phyloP scores from a whole-genome alignment of 2,113 vertebrate genomes.

The Colius striatus region DNA sequence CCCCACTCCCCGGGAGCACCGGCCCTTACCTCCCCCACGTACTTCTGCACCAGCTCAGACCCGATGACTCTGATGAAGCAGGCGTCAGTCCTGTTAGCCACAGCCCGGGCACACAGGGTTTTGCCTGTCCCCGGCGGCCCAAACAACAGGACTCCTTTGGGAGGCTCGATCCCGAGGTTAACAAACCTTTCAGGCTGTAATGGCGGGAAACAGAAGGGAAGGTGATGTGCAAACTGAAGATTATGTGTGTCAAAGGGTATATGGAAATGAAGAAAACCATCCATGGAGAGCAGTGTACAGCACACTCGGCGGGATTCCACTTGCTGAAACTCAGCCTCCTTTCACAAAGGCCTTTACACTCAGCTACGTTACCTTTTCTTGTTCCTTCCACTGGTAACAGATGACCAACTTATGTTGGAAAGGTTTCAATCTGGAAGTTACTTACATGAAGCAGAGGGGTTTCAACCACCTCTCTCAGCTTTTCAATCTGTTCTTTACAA shows the following conservation, averaged over 20 bases:
- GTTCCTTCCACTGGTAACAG: neutral
- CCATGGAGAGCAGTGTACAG: neutral
- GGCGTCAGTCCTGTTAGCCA: slow-evolving; percentile 95
- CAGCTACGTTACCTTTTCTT: neutral
- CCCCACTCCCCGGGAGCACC: neutral
- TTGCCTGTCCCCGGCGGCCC: slow-evolving; percentile 97
- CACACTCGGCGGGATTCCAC: neutral
- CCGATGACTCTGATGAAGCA: slow-evolving; percentile 99
- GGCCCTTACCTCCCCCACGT: slow-evolving; percentile 92
- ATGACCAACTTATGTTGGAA: neutral
- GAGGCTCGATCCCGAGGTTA: slow-evolving; percentile 97
- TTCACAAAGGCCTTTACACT: neutral
- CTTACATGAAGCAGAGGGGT: slow-evolving; percentile 96
- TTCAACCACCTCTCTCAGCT: slow-evolving; percentile 97
- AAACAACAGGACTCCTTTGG: slow-evolving; percentile 96
- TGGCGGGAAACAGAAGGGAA: neutral
- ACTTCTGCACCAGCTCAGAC: slow-evolving; percentile 98
- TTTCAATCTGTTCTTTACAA: slow-evolving; percentile 99
- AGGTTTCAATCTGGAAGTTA: neutral
- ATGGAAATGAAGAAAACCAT: neutral
- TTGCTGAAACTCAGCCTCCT: neutral
- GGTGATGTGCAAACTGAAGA: neutral
- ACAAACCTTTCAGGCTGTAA: slow-evolving; percentile 95
- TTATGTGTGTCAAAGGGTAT: neutral
- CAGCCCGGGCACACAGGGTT: slow-evolving; percentile 96